phyloP scores from a whole-genome alignment of 2,113 vertebrate genomes.

The Bubo blakistoni region DNA sequence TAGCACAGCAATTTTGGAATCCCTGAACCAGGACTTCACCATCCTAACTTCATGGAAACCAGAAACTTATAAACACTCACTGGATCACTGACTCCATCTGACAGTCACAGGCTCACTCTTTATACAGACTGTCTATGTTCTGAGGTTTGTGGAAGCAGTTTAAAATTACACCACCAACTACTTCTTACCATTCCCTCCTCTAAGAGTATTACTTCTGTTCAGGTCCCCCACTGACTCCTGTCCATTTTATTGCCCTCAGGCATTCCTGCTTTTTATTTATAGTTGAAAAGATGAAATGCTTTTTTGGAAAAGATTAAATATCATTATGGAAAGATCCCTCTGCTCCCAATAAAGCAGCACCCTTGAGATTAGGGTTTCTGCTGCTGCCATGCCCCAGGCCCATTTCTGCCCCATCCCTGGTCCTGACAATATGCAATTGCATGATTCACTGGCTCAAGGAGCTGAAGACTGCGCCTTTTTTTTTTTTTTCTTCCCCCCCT shows the following conservation, averaged over 20 bases:
- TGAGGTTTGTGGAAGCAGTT: background rate
- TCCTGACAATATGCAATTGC: background rate
- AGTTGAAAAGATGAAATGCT: background rate
- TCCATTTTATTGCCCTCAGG: background rate
- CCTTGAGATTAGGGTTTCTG: background rate
- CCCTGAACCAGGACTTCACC: background rate
- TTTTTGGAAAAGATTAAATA: background rate
- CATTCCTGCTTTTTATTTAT: background rate
- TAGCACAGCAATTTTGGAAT: background rate
- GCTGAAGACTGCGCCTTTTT: background rate
- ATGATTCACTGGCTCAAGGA: background rate
- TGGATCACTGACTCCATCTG: background rate
- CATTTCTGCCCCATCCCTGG: background rate
- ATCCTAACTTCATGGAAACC: background rate
- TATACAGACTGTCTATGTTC: background rate
- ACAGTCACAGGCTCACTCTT: background rate
- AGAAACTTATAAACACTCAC: background rate
- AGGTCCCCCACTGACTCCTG: background rate
- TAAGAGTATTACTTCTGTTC: background rate
- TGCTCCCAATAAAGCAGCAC: background rate
- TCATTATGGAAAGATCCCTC: background rate
- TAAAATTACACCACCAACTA: background rate
- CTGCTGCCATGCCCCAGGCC: background rate
- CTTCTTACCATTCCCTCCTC: background rate
- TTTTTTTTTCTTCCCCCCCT: background rate